Percentiles rank a stretch among this genome's conserved stretches.
Evolutionary conservation across 2,888 invertebrate species (phyloP).

Genomic region (Melinopterus prodromus): DNA sequence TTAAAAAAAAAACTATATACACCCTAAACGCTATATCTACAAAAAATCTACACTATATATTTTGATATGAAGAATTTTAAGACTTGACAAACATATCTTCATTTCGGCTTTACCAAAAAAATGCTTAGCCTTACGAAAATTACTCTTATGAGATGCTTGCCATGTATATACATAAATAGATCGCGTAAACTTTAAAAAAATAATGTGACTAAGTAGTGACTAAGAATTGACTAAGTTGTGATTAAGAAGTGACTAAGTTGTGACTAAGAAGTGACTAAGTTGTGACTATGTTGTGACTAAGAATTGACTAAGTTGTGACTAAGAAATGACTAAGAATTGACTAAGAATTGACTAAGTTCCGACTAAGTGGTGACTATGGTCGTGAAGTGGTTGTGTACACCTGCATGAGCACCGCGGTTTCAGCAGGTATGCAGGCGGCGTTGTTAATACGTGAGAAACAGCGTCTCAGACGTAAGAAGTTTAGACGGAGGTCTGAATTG

Average conservation of each 20-base stretch:
- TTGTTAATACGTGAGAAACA: conserved; percentile 91
- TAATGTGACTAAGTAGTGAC: not conserved
- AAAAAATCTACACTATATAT: conserved; percentile 29
- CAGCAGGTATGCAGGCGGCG: conserved; percentile 90
- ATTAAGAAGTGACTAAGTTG: not conserved
- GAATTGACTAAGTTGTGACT: not conserved
- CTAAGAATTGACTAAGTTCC: not conserved
- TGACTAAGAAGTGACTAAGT: not conserved
- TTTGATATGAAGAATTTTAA: conserved; percentile 41
- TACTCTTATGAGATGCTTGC: not conserved
- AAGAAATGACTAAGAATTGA: not conserved
- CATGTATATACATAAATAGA: not conserved
- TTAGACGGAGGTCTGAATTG: conserved; percentile 77
- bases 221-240: not conserved
- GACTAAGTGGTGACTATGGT: not conserved
- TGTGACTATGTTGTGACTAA: not conserved
- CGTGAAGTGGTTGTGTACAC: not conserved
- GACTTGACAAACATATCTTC: not conserved
- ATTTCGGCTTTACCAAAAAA: not conserved
- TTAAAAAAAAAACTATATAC: conserved; percentile 39
- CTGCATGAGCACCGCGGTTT: conserved; percentile 61
- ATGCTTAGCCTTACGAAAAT: not conserved
- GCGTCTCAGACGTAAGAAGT: conserved; percentile 84
- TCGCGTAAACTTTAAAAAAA: not conserved
- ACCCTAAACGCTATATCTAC: conserved; percentile 31